A percentile compares a stretch with the other conserved stretches of the same genome.
Conservation (phyloP, 2,113 vertebrate genomes). For the Microtus ochrogaster region DNA sequence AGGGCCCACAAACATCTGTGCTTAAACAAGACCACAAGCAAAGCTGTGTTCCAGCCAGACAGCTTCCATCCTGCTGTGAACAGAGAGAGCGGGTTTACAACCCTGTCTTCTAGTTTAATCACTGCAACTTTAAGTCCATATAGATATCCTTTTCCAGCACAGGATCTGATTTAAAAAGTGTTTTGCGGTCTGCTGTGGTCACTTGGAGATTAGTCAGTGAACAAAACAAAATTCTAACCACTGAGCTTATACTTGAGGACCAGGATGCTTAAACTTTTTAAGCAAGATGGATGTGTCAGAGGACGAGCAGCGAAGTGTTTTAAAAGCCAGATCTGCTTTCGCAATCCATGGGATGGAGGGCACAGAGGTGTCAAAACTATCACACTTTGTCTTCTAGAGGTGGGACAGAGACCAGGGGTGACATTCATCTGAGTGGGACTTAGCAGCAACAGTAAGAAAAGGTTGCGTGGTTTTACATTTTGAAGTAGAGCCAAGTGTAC, state of each 20-base stretch:
- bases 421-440: neutral
- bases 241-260: neutral
- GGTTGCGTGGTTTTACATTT: constrained; percentile 32
- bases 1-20: neutral
- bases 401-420: neutral
- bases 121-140: constrained; percentile 22
- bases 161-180: constrained; percentile 4
- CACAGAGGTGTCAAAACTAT: neutral
- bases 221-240: constrained; percentile 25
- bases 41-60: neutral
- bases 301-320: neutral
- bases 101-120: constrained; percentile 1
- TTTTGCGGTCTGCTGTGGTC: neutral
- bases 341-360: neutral
- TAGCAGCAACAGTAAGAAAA: neutral
- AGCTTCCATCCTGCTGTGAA: neutral
- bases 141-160: constrained; percentile 5
- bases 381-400: neutral
- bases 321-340: neutral
- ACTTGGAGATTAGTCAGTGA: neutral
- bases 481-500: neutral
- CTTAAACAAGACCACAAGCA: neutral
- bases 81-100: neutral
- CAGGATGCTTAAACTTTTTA: neutral
- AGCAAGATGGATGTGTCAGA: constrained; percentile 8